These are phyloP conservation scores for Musca vetustissima DNA, from an alignment of 1,140 invertebrate genomes.

Conservation along the genomic window DNA sequence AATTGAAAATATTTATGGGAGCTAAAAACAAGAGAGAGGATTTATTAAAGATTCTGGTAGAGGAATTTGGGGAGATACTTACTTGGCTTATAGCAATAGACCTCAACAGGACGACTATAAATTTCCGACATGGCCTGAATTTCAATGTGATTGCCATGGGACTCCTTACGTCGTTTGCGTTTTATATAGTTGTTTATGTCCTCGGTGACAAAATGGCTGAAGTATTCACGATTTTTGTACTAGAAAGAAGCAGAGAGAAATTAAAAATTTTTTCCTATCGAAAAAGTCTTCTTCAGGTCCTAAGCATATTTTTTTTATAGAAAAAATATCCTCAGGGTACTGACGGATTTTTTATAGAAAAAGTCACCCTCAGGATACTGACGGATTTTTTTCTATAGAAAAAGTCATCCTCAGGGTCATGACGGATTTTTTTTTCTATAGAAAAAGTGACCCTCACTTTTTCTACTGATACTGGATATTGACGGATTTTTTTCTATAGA, in stretches of 20 bases:
- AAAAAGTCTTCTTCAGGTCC: too few relatives aligned
- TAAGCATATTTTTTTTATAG: too few relatives aligned
- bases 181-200: conserved; percentile 86
- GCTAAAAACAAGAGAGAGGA: conserved; percentile 59
- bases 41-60: background rate
- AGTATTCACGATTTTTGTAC: conserved; percentile 83
- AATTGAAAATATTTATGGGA: conserved; percentile 89
- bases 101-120: conserved; percentile 90
- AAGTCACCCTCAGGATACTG: too few relatives aligned
- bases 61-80: conserved; percentile 33
- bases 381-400: too few relatives aligned
- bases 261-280: background rate
- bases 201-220: conserved; percentile 91
- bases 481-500: too few relatives aligned
- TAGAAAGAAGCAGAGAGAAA: conserved; percentile 21
- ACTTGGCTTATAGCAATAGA: conserved; percentile 87
- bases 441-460: too few relatives aligned
- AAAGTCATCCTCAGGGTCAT: too few relatives aligned
- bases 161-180: conserved; percentile 75
- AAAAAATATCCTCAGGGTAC: too few relatives aligned
- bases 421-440: too few relatives aligned
- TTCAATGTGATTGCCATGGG: conserved; percentile 93
- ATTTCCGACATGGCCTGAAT: conserved; percentile 93
- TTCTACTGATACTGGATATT: too few relatives aligned
- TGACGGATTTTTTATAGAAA: too few relatives aligned